Base-by-base conservation (phyloP, 2,797 vertebrate genomes). In the Gephyroberyx darwinii region DNA sequence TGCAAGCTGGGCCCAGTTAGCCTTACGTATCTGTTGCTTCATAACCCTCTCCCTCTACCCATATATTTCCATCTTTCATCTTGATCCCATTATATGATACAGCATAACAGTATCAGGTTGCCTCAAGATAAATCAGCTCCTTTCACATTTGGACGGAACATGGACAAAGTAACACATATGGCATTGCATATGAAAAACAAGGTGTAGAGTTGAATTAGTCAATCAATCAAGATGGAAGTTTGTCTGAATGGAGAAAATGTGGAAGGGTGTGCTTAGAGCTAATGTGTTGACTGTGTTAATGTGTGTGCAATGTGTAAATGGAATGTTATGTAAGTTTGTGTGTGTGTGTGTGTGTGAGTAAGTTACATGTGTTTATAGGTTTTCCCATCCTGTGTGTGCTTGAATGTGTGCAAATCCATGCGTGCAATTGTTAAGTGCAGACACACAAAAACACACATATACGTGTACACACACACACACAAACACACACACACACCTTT, bases 101-200 rank as follows among this genome's bases (percentile, higher is more conserved):
- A 80, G 72, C 80, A 82, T 72, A 90, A 88, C 85, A 86, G 80
- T 92, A 90, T 93, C 84, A 61, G 62, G 77, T 93, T 92, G 77
- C 86, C 58, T 77, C 73, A 75, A 83, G 84, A 89, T 90, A 92
- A 92, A 88, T 90, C 89, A 88, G 80, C 81, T 80, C 72, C 77
- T 74, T 83, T 82, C 80, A 77, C 81, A 90, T 86, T 87, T 84
- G 84, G 84, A 88, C 45, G 64, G 76, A 75, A 77, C 77, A 14
- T 41, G 59, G n/a, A 43, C 39, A 83, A 83, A 86, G 85, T 80
- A 85, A 86, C 88, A 86, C 88, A 90, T 88, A 86, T 90, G 87
- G 87, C 74, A 85, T 80, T 78, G 57, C 87, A 90, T 86, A 81
- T 86, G 82, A 77, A 86, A 84, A 90, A 81, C 60, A 72, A 63